A percentile compares a stretch with the other conserved stretches of the same genome.
Conservation (phyloP, 2,888 invertebrate species). For the Cephus nigrinus region DNA sequence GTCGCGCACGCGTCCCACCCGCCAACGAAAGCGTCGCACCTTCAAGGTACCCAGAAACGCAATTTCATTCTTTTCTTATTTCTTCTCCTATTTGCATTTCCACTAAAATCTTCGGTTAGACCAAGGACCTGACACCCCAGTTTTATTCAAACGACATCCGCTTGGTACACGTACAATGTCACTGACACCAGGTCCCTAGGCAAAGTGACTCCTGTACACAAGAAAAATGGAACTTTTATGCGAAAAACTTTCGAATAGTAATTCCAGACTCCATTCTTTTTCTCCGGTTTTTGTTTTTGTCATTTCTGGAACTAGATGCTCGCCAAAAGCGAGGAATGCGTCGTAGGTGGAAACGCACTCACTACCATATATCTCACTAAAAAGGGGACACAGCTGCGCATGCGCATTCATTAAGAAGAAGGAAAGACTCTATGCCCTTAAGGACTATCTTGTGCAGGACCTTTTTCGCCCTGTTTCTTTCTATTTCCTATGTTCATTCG, state of each 20-base stretch:
- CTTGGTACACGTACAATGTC: not conserved
- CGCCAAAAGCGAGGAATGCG: not conserved
- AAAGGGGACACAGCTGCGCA: not conserved
- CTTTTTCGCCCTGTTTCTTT: not conserved
- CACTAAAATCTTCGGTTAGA: not conserved
- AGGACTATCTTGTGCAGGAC: not conserved
- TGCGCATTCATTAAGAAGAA: not conserved
- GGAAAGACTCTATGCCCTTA: not conserved
- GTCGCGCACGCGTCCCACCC: conserved; percentile 57
- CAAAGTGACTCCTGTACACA: not conserved
- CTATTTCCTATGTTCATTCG: not conserved
- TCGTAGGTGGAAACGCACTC: not conserved
- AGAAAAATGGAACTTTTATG: not conserved
- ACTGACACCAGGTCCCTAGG: not conserved
- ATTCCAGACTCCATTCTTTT: not conserved
- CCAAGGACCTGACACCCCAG: not conserved
- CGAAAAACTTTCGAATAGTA: not conserved
- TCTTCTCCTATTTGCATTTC: not conserved
- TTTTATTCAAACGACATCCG: not conserved
- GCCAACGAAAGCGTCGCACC: conserved; percentile 35
- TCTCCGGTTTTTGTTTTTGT: not conserved
- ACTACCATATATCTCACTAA: not conserved
- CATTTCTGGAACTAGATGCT: not conserved
- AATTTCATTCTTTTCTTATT: not conserved
- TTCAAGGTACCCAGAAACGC: not conserved